phyloP scores from a whole-genome alignment of 2,888 invertebrate genomes.

The Tyria jacobaeae region DNA sequence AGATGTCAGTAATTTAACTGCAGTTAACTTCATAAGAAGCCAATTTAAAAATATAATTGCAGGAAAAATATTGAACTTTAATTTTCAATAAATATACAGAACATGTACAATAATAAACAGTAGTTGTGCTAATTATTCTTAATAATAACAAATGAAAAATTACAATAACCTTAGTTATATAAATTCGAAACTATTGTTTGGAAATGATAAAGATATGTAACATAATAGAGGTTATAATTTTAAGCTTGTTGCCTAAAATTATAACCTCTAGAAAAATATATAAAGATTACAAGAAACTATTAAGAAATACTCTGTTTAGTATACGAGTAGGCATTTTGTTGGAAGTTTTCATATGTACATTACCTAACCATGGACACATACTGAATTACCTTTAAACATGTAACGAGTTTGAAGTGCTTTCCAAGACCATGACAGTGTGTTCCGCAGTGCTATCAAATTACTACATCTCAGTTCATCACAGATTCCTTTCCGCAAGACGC shows the following conservation, averaged over 20 bases:
- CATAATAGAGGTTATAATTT: neutral
- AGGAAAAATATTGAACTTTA: conserved; percentile 5
- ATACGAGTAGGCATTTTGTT: neutral
- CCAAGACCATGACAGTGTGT: no score
- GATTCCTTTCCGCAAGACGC: no score
- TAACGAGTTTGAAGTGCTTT: neutral
- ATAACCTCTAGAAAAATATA: neutral
- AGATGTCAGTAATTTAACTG: neutral
- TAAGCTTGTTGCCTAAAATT: no score
- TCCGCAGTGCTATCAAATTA: no score
- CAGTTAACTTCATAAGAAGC: neutral
- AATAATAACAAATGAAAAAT: conserved; percentile 9
- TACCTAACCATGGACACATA: neutral
- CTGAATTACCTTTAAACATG: neutral
- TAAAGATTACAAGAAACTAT: neutral
- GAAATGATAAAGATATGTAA: neutral
- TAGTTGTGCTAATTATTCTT: conserved; percentile 12
- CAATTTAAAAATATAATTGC: conserved; percentile 2
- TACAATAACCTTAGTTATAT: conserved; percentile 13
- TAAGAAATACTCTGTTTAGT: neutral
- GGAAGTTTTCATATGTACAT: neutral
- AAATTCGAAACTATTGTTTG: conserved; percentile 4
- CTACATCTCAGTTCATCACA: no score
- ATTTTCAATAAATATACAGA: conserved; percentile 4
- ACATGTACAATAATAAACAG: conserved; percentile 10